Conservation (phyloP, 2,797 vertebrate genomes). For the Sibirionetta formosa region DNA sequence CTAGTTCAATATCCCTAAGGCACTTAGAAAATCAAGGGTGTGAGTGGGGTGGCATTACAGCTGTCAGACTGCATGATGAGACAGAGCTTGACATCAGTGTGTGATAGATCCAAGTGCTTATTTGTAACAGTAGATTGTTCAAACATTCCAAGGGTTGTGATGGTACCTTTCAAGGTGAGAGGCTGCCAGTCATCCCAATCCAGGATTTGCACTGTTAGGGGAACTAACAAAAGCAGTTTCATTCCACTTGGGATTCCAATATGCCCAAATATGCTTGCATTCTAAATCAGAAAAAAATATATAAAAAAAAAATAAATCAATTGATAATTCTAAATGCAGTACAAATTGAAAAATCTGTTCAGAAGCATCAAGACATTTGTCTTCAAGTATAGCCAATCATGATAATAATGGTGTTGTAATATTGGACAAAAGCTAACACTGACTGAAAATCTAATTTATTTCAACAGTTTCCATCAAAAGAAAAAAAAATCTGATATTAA, state of each 20-base stretch:
- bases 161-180: not conserved
- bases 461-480: not conserved
- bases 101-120: not conserved
- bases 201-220: not conserved
- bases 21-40: not conserved
- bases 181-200: not conserved
- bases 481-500: not conserved
- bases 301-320: not conserved
- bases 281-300: not conserved
- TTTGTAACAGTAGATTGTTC: not conserved
- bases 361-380: not conserved
- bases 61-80: constrained; percentile 31
- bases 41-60: not conserved
- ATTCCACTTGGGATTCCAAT: not conserved
- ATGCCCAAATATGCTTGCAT: not conserved
- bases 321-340: not conserved
- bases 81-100: not conserved
- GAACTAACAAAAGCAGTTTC: not conserved
- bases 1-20: not conserved
- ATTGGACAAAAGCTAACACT: not conserved
- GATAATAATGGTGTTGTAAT: not conserved
- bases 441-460: not conserved
- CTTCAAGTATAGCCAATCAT: not conserved
- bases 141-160: not conserved
- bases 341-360: not conserved